Conservation (phyloP, 2,888 invertebrate genomes). For the Dascillus cervinus region DNA sequence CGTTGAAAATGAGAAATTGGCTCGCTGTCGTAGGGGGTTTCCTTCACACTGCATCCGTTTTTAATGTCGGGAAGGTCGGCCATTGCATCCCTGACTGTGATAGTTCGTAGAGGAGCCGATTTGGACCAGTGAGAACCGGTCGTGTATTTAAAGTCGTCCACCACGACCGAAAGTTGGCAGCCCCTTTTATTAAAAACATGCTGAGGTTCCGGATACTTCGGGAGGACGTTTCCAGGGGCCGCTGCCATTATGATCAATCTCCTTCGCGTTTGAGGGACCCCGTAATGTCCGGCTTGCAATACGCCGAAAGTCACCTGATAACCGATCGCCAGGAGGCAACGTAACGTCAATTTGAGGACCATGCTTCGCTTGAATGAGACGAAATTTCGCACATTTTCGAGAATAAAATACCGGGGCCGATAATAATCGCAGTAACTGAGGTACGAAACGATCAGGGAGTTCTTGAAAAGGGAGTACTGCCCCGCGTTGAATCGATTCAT, state of each 20-base stretch:
- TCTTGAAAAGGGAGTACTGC: slow-evolving; percentile 79
- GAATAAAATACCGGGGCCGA: slow-evolving; percentile 67
- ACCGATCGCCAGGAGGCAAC: slow-evolving; percentile 73
- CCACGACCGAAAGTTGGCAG: slow-evolving; percentile 53
- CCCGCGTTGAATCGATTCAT: slow-evolving; percentile 83
- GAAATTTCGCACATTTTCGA: slow-evolving; percentile 83
- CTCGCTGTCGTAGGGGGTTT: slow-evolving; percentile 64
- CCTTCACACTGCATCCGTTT: slow-evolving; percentile 62
- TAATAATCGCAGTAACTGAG: slow-evolving; percentile 81
- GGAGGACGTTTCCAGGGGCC: slow-evolving; percentile 68
- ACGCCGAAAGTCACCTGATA: slow-evolving; percentile 83
- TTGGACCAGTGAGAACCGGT: slow-evolving; percentile 54
- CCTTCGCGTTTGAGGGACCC: slow-evolving; percentile 73
- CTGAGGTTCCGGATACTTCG: slow-evolving; percentile 70
- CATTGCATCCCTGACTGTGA: slow-evolving; percentile 74
- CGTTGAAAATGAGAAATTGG: slow-evolving; percentile 70
- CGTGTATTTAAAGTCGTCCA: slow-evolving; percentile 47
- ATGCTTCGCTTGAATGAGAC: slow-evolving; percentile 73
- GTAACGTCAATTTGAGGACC: slow-evolving; percentile 70
- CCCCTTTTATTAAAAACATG: slow-evolving; percentile 66
- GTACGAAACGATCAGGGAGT: slow-evolving; percentile 74
- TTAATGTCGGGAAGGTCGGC: slow-evolving; percentile 69
- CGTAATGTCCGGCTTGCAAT: slow-evolving; percentile 81
- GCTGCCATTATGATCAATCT: slow-evolving; percentile 70
- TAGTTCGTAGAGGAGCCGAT: slow-evolving; percentile 68